A percentile compares a stretch with the other conserved stretches of the same genome.
Evolutionary conservation across 2,113 vertebrate species (phyloP).

Genomic region (Neopipo cinnamomea): DNA sequence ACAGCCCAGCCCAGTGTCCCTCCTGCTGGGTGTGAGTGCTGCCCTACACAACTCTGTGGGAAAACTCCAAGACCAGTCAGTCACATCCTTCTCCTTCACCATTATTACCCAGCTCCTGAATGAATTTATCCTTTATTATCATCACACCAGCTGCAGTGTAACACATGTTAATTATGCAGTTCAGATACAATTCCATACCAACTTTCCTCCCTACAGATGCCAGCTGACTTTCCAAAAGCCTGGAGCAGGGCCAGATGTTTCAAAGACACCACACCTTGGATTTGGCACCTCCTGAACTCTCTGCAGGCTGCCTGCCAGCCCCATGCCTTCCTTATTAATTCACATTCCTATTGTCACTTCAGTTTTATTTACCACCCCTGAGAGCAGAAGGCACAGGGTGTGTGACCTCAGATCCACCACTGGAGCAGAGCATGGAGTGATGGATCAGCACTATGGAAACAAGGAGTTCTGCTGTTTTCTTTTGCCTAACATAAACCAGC

Average conservation of each 20-base stretch:
- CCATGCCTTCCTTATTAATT: background rate
- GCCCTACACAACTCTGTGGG: background rate
- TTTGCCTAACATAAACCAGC: background rate
- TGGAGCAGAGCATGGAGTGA: background rate
- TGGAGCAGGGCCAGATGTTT: background rate
- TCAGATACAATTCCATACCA: background rate
- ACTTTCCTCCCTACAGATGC: background rate
- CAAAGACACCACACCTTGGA: background rate
- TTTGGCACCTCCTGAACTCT: background rate
- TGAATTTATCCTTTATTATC: background rate
- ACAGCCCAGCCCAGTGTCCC: background rate
- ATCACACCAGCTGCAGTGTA: background rate
- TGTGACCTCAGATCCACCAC: background rate
- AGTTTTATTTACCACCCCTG: background rate
- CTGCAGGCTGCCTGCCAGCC: background rate
- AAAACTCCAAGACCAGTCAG: background rate
- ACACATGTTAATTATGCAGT: background rate
- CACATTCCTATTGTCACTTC: background rate
- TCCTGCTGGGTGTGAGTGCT: background rate
- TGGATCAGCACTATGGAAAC: background rate
- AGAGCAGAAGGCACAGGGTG: background rate
- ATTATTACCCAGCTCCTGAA: background rate
- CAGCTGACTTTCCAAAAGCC: background rate
- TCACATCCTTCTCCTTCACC: background rate
- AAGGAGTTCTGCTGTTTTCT: background rate